A percentile compares a stretch with the other conserved stretches of the same genome.
phyloP scores from a whole-genome alignment of 2,113 vertebrate species.

The Hemibagrus wyckioides region DNA sequence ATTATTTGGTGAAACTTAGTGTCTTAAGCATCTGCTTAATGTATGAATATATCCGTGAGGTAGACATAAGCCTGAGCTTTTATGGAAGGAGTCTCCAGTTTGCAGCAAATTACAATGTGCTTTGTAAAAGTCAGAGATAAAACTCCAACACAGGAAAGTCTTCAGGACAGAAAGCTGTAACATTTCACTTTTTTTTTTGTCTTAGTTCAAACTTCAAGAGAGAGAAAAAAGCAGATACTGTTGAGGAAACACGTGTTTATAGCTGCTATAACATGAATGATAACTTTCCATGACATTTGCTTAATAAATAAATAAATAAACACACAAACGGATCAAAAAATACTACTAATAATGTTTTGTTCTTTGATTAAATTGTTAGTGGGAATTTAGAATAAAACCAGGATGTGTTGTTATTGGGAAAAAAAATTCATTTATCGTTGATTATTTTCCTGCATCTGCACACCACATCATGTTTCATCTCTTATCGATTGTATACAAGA shows the following conservation, averaged over 20 bases:
- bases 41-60: background rate
- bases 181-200: background rate
- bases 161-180: background rate
- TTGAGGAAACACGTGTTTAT: background rate
- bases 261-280: background rate
- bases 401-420: background rate
- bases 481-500: background rate
- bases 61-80: background rate
- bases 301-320: background rate
- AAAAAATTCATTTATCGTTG: too few species aligned
- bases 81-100: background rate
- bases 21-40: background rate
- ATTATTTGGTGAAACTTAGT: constrained; percentile 1
- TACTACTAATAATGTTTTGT: background rate
- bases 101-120: background rate
- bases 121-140: background rate
- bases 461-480: background rate
- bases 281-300: background rate
- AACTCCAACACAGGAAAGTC: background rate
- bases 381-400: background rate
- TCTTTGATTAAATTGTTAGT: background rate
- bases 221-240: background rate
- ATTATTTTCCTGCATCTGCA: background rate
- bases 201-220: background rate
- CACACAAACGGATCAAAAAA: background rate